Evolutionary conservation across 92 coral and sea anemone species (phyloP), one percentile per base, ranked within the genome.

Genomic region (Phymanthus crucifer): DNA sequence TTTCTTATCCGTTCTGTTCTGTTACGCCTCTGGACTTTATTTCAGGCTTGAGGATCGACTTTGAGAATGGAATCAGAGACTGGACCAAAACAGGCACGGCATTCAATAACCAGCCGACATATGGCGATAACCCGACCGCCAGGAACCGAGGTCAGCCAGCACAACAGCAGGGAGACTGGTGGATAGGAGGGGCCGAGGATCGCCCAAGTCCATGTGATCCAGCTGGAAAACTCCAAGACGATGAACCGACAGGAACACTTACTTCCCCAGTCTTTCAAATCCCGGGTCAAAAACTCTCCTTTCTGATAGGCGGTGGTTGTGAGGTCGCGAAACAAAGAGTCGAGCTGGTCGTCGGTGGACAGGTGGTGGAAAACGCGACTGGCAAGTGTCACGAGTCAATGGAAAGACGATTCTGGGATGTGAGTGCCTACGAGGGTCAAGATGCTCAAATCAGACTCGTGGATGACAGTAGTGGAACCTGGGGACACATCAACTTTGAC

Each of bases 401-500:
- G 93, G 4, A 1, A 8, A 76, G 93, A 21, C 61, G 48, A 26
- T 54, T 68, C 27, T 85, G 87, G 89, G 36, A 73, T 38, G 90
- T 89, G 69, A 6, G 45, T 35, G 87, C 16, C 69, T 89, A 24
- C 35, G 43, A 68, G 24, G 84, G 79, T 50, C 83, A 85, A 78
- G 73, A n/a, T 14, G 93, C 93, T 12, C 85, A 66, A 47, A 70
- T 89, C 5, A 69, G 87, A 26, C 78, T 89, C n/a, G 85, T 85
- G 23, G 93, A 89, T 43, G 19, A 78, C 14, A 57, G 73, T 24
- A 77, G 52, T 37, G 77, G 64, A 6, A 36, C 73, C 4, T 89
- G 93, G 93, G 93, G 89, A 48, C 93, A 89, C 48, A 85, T 89
- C 72, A 89, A 85, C 79, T 89, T 89, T 67, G 89, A 89, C 32